phyloP scores from a whole-genome alignment of 1,140 invertebrate species.

The Eriocheir sinensis region DNA sequence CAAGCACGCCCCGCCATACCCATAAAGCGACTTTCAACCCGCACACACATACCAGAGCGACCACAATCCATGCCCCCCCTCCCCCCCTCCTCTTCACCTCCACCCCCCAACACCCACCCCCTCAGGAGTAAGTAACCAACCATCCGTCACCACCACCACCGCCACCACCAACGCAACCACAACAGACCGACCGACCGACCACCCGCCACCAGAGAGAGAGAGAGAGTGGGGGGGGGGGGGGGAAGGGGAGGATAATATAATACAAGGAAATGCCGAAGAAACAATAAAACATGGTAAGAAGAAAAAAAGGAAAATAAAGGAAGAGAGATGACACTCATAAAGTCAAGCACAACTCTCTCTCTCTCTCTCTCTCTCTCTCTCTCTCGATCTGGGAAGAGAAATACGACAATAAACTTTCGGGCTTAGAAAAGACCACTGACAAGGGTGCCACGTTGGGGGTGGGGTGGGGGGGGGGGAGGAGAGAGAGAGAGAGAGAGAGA shows the following conservation, averaged over 20 bases:
- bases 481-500: conserved; percentile 6
- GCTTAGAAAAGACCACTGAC: not conserved
- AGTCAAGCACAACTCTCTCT: not conserved
- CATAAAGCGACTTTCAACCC: not conserved
- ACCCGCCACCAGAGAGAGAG: not conserved
- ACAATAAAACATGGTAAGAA: not conserved
- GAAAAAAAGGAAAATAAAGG: not conserved
- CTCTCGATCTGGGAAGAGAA: conserved; percentile 44
- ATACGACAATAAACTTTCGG: conserved; percentile 41
- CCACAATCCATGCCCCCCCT: not conserved
- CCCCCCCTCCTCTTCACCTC: not conserved
- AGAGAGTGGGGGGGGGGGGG: not conserved
- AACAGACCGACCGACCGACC: no score
- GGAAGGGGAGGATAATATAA: not conserved
- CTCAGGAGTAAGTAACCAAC: conserved; percentile 25
- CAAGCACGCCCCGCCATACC: conserved; percentile 54
- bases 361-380: conserved; percentile 27
- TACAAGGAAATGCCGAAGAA: not conserved
- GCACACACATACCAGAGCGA: not conserved
- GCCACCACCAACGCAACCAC: not conserved
- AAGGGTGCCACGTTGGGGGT: not conserved
- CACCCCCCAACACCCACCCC: not conserved
- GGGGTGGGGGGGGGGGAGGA: not conserved
- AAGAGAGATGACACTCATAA: not conserved
- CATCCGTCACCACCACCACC: not conserved